Conservation (phyloP, 2,797 vertebrate species). For the Pachyuromys duprasi region DNA sequence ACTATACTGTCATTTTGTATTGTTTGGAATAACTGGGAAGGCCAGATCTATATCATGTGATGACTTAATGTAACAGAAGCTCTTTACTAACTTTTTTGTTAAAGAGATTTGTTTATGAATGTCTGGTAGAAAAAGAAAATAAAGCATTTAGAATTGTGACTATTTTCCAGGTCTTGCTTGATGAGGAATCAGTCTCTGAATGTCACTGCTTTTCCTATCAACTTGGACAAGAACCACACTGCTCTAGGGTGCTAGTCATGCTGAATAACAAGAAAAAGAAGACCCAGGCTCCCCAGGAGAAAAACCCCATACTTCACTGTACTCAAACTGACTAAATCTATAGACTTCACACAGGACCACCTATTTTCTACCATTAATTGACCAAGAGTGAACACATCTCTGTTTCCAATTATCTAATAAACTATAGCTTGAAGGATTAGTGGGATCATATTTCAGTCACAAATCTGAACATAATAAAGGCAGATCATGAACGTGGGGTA, state of each 20-base stretch:
- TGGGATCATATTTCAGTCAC: constrained; percentile 26
- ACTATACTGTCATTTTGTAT: constrained; percentile 44
- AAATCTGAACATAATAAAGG: constrained; percentile 58
- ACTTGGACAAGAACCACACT: background rate
- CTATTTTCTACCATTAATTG: constrained; percentile 57
- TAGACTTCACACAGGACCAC: constrained; percentile 49
- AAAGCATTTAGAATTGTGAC: constrained; percentile 44
- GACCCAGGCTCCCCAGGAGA: background rate
- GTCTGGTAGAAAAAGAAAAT: constrained; percentile 26
- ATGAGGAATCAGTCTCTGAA: constrained; percentile 52
- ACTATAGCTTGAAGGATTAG: constrained; percentile 40
- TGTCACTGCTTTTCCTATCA: constrained; percentile 30
- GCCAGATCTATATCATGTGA: constrained; percentile 22
- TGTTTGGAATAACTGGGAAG: constrained; percentile 61
- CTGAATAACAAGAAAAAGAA: constrained; percentile 50
- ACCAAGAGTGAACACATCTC: constrained; percentile 58
- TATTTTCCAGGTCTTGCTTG: constrained; percentile 17
- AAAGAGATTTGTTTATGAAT: background rate
- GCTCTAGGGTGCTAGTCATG: constrained; percentile 49
- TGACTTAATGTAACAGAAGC: background rate
- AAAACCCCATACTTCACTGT: background rate
- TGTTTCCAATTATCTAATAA: constrained; percentile 53
- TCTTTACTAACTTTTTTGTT: constrained; percentile 58
- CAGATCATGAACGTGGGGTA: constrained; percentile 44
- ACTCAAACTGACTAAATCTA: constrained; percentile 32